Base-by-base conservation (phyloP, 1,140 invertebrate species). In the Panagrolaimus sp. region DNA sequence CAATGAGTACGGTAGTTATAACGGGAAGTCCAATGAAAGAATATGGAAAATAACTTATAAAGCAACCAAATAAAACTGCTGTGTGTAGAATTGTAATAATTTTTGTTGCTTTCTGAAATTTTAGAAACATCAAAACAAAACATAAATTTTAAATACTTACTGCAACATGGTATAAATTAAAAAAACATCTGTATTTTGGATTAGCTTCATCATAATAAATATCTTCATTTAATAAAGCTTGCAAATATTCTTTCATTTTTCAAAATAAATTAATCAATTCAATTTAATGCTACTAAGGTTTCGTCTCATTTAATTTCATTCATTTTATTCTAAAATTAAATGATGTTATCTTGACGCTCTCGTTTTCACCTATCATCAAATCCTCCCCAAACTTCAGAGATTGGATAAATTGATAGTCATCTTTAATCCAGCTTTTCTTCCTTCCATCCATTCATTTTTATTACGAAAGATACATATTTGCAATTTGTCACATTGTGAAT, bases 31-130 rank as follows among this genome's bases (percentile, higher is more conserved):
- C n/a, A 12, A 58, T 28, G 17, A 58, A 58, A 5, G 52, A 58
- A 58, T 58, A 58, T 58, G 52, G 52, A 58, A 58, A 58, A 58
- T 58, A 58, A 58, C 52, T 58, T 58, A 58, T 58, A 28, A 58
- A 21, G 17, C 21, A 58, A 12, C 21, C 52, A 28, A 58, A 28
- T n/a, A 58, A 21, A 58, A 58, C 17, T 58, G 28, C 21, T 21
- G 52, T 58, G 52, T 58, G 52, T 5, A 58, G 8, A 12, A 58
- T 21, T 14, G 52, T 58, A 58, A 58, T 26, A n/a, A 58, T 21
- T 28, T 28, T 58, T 58, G 52, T 58, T 12, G 21, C 52, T 58
- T 21, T 58, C 52, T 58, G 17, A 58, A 58, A 58, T 12, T 21
- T 12, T n/a, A 17, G 7, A 38, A 38, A 7, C 7, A 4, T 58